Evolutionary conservation across 1,140 invertebrate genomes (phyloP).

Genomic region (Hylaeus volcanicus): DNA sequence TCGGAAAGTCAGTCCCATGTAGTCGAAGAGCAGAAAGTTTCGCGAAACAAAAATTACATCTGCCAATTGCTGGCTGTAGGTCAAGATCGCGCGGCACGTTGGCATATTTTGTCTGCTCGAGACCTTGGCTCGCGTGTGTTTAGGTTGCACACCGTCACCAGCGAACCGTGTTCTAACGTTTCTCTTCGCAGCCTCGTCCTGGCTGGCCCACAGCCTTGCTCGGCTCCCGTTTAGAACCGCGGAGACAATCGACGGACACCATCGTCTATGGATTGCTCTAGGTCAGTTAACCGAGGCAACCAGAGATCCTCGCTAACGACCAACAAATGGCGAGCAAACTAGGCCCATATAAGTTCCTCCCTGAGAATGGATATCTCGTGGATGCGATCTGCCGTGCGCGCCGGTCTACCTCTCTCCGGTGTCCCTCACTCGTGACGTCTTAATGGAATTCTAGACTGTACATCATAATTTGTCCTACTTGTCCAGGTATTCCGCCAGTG

Average conservation of each 20-base stretch:
- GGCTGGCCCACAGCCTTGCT: conserved; percentile 6
- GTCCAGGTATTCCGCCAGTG: conserved; percentile 2
- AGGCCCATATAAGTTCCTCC: neutral
- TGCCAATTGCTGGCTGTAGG: conserved; percentile 48
- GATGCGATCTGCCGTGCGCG: neutral
- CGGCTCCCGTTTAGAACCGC: neutral
- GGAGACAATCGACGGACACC: neutral
- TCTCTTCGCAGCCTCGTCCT: conserved; percentile 20
- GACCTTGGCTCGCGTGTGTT: conserved; percentile 61
- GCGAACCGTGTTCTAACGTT: conserved; percentile 23
- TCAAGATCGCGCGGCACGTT: conserved; percentile 62
- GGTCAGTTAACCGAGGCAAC: conserved; percentile 13
- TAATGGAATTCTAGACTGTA: neutral
- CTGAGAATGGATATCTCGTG: neutral
- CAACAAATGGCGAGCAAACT: too few species aligned
- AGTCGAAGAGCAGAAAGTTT: neutral
- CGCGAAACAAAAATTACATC: conserved; percentile 52
- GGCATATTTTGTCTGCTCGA: conserved; percentile 68
- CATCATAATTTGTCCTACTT: neutral
- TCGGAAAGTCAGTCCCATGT: too few species aligned
- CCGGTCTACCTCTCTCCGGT: too few species aligned
- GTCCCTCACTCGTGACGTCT: too few species aligned
- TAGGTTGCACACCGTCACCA: conserved; percentile 59
- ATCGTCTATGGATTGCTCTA: neutral
- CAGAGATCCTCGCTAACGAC: neutral